These are phyloP conservation scores for Philaethria dido DNA, from an alignment of 2,888 invertebrate species.

Conservation along the genomic window DNA sequence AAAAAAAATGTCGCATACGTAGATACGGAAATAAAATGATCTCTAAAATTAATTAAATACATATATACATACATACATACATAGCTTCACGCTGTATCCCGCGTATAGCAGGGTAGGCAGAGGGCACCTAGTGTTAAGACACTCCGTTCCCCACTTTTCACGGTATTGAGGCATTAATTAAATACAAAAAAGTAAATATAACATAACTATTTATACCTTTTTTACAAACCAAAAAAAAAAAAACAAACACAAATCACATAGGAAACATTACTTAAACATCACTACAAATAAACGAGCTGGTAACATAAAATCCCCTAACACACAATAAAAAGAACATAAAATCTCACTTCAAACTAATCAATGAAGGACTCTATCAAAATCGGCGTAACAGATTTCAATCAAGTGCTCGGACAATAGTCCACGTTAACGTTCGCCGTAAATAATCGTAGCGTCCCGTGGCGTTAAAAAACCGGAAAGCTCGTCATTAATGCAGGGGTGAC, in stretches of 20 bases:
- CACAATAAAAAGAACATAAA: conserved; percentile 38
- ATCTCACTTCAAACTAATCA: conserved; percentile 42
- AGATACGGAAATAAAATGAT: too few relatives aligned
- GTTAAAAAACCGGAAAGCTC: conserved; percentile 67
- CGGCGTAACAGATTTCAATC: conserved; percentile 70
- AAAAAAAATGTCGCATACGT: too few relatives aligned
- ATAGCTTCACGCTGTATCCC: too few relatives aligned
- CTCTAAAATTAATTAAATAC: too few relatives aligned
- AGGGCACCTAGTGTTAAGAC: too few relatives aligned
- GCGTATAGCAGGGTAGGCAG: too few relatives aligned
- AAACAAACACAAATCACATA: too few relatives aligned
- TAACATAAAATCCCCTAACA: conserved; percentile 23
- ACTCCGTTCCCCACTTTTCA: too few relatives aligned
- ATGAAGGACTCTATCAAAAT: conserved; percentile 42
- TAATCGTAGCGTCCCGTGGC: conserved; percentile 66
- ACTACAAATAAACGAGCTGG: background rate
- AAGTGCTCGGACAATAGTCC: conserved; percentile 59
- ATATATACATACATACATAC: too few relatives aligned
- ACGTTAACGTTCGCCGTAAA: conserved; percentile 63
- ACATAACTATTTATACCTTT: background rate
- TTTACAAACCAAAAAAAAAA: background rate
- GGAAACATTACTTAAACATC: conserved; percentile 7
- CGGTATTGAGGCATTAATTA: too few relatives aligned
- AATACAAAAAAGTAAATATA: too few relatives aligned
- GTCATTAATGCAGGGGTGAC: conserved; percentile 60